phyloP scores from a whole-genome alignment of 2,113 vertebrate species.

The Ailuropoda melanoleuca region DNA sequence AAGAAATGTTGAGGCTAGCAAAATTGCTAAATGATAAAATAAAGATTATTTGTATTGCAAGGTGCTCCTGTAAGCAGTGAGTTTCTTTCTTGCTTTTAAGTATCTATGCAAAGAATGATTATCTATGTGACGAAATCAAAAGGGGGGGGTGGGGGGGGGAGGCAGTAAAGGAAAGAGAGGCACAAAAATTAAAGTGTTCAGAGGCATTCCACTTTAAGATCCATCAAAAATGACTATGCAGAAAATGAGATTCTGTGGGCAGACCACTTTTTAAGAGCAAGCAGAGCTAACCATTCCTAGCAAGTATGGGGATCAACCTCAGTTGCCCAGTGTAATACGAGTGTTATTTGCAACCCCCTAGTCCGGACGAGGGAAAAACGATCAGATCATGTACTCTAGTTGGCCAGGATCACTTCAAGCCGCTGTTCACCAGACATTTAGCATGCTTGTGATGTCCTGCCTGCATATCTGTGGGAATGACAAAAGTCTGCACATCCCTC shows the following conservation, averaged over 20 bases:
- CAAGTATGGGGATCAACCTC: neutral
- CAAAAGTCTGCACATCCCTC: constrained; percentile 28
- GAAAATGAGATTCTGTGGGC: neutral
- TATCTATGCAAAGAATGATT: neutral
- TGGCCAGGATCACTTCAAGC: neutral
- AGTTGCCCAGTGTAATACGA: neutral
- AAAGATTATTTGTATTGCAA: neutral
- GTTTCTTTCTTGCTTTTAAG: neutral
- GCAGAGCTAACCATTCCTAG: neutral
- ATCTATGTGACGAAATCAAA: neutral
- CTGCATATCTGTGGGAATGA: constrained; percentile 27
- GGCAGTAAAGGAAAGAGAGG: neutral
- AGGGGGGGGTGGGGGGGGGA: fast-evolving
- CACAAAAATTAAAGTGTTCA: neutral
- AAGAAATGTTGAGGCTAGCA: neutral
- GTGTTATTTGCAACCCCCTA: neutral
- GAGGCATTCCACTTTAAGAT: neutral
- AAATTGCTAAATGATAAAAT: constrained; percentile 20
- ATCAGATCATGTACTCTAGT: neutral
- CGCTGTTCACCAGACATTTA: neutral
- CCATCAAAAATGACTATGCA: neutral
- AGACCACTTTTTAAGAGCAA: neutral
- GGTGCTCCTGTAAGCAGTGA: neutral
- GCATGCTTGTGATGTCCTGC: neutral
- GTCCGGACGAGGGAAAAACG: neutral